A percentile compares a stretch with the other conserved stretches of the same genome.
phyloP scores from a whole-genome alignment of 2,888 invertebrate species.

The Stegophylla sp. region DNA sequence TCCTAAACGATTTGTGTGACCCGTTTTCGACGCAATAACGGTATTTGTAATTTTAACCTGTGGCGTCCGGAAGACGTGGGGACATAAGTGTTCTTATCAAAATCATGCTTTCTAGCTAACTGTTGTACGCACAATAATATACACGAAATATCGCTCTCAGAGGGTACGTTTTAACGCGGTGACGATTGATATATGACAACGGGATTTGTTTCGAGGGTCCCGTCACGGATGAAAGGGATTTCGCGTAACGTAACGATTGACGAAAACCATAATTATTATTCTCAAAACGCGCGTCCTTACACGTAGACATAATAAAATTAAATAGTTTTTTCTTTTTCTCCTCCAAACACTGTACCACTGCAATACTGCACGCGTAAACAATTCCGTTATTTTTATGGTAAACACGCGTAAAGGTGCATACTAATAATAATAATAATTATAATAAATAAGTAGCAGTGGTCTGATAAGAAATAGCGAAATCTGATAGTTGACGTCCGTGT shows the following conservation, averaged over 20 bases:
- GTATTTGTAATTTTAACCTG: no score
- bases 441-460: no score
- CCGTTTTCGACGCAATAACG: no score
- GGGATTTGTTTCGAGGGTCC: not conserved
- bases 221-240: slow-evolving; percentile 1
- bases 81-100: not conserved
- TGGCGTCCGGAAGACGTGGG: no score
- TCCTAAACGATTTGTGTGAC: no score
- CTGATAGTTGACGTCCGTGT: no score
- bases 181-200: not conserved
- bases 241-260: slow-evolving; percentile 1
- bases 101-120: not conserved
- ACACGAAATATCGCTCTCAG: not conserved
- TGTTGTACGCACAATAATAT: no score
- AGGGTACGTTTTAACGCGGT: not conserved
- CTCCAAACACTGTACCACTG: no score
- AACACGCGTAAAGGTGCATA: no score
- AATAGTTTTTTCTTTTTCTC: not conserved
- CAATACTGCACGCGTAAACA: no score
- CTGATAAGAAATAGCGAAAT: no score
- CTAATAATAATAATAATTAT: not conserved
- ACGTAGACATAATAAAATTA: not conserved
- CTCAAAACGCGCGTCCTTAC: not conserved
- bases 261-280: slow-evolving; percentile 30
- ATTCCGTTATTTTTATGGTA: no score